These are phyloP conservation scores for Trachythela sp. DNA, from an alignment of 64 coral and sea anemone species.

Conservation along the genomic window DNA sequence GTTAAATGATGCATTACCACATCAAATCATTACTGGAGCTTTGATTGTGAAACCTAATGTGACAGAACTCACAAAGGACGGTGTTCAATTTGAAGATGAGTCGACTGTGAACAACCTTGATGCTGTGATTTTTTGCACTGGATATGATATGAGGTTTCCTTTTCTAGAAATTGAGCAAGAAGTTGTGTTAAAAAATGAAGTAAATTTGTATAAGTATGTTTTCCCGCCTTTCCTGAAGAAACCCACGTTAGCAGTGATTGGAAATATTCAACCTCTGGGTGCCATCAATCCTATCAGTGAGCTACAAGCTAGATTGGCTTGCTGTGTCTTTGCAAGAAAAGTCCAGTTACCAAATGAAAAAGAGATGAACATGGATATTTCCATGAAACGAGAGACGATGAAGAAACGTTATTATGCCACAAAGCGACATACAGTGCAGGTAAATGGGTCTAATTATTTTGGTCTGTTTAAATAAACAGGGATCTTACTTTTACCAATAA, in stretches of 20 bases:
- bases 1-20: slow-evolving; percentile 73
- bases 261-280: slow-evolving; percentile 66
- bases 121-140: slow-evolving; percentile 87
- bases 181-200: slow-evolving; percentile 53
- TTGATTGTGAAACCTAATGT: slow-evolving; percentile 74
- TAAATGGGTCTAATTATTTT: not conserved
- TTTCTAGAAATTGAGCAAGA: slow-evolving; percentile 66
- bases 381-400: slow-evolving; percentile 58
- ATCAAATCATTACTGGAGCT: slow-evolving; percentile 59
- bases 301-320: slow-evolving; percentile 65
- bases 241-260: slow-evolving; percentile 74
- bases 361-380: slow-evolving; percentile 66
- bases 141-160: slow-evolving; percentile 68
- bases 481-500: not conserved
- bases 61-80: slow-evolving; percentile 53
- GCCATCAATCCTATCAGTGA: slow-evolving; percentile 73
- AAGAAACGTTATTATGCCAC: slow-evolving; percentile 56
- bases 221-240: slow-evolving; percentile 60
- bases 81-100: slow-evolving; percentile 71
- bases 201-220: slow-evolving; percentile 89
- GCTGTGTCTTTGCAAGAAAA: slow-evolving; percentile 57
- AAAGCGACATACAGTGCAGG: slow-evolving; percentile 72
- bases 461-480: not conserved
- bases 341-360: slow-evolving; percentile 43
- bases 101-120: slow-evolving; percentile 50